Base-by-base conservation (phyloP, 1,140 invertebrate species). In the Sinella curviseta region DNA sequence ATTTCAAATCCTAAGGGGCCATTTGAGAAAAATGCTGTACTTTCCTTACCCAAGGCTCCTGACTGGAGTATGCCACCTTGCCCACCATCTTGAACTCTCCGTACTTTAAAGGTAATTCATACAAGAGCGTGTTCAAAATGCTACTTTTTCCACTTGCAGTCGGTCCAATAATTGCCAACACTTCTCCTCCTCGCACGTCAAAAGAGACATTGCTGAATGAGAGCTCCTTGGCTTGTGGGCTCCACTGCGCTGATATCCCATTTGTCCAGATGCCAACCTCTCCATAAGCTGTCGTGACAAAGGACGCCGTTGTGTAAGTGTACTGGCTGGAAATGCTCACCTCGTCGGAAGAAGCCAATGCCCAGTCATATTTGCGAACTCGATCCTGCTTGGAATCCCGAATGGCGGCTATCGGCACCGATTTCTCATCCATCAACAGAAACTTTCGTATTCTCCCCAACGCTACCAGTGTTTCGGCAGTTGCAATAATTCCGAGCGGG, bases 21-120 rank as follows among this genome's bases (percentile, higher is more conserved):
- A n/a, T n/a, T n/a, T n/a, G n/a, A n/a, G n/a, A 74, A n/a, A n/a
- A n/a, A n/a, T n/a, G n/a, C n/a, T n/a, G n/a, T n/a, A n/a, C n/a
- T n/a, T n/a, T n/a, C n/a, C n/a, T n/a, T n/a, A 94, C 57, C 57
- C 57, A 65, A 17, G 57, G 57, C 24, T 65, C 57, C 24, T 65
- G 57, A 65, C 8, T 4, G 8, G 57, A 17, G 24, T 65, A 65
- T 8, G 16, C 57, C 3, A 65, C 24, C 3, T 8, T 17, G 8
- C 57, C 57, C 14, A 17, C 24, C 14, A 65, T n/a, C 14, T 26
- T 17, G 24, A 65, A 17, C 24, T 65, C 24, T 16, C 57, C 57
- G 3, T 16, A 8, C 4, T 14, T 8, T 8, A 26, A 8, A 16
- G 57, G 57, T 14, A 65, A 26, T 65, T 65, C 57, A 8, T 65